Percentiles rank a stretch among this genome's conserved stretches.
These are phyloP conservation scores for Uropetala carovei DNA, from an alignment of 2,888 invertebrate species.

Conservation along the genomic window DNA sequence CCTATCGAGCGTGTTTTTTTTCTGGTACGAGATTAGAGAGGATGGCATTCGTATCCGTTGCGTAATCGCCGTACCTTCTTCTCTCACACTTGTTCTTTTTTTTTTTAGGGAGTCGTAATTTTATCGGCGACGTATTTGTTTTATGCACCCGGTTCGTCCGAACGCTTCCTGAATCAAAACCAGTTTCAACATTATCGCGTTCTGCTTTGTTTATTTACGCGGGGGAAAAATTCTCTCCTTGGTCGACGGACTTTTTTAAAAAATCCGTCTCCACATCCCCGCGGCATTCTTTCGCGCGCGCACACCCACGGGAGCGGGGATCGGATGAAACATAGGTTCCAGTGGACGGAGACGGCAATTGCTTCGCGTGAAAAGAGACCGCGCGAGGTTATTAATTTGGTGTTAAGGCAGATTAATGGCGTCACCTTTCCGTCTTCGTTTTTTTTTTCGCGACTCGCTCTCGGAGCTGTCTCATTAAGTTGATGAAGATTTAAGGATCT, in stretches of 20 bases:
- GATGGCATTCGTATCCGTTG: neutral
- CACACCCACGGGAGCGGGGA: no score
- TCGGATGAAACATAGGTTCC: neutral
- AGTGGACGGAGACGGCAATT: neutral
- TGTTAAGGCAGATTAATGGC: neutral
- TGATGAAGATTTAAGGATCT: constrained; percentile 16
- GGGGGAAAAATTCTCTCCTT: neutral
- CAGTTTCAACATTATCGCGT: neutral
- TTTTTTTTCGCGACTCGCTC: neutral
- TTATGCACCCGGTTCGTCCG: neutral
- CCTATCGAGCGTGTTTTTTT: neutral
- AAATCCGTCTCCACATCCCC: neutral
- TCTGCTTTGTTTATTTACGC: neutral
- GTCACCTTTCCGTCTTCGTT: neutral
- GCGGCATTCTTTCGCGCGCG: neutral
- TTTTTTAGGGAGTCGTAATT: neutral
- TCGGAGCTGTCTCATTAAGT: neutral
- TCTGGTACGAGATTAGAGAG: neutral
- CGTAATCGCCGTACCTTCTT: neutral
- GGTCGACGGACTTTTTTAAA: neutral
- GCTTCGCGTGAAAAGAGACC: neutral
- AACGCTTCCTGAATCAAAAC: neutral
- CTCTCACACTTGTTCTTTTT: neutral
- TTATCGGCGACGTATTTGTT: neutral
- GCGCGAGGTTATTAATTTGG: neutral